phyloP scores from a whole-genome alignment of 2,113 vertebrate genomes.

The Cettia cetti region DNA sequence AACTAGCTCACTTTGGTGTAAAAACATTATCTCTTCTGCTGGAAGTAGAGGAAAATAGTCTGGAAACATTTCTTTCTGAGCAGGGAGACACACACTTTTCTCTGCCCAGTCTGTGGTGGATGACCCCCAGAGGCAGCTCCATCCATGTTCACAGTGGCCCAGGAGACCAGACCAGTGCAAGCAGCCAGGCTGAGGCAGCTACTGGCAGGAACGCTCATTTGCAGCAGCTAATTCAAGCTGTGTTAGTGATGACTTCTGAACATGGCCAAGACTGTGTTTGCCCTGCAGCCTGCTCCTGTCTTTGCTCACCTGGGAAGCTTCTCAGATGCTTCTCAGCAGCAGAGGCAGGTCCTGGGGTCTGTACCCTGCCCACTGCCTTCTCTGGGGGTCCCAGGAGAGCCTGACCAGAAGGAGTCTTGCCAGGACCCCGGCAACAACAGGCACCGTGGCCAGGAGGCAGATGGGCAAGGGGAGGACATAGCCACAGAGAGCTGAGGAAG shows the following conservation, averaged over 20 bases:
- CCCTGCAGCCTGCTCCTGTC: not conserved
- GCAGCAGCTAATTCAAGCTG: not conserved
- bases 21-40: not conserved
- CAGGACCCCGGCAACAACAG: fast-evolving
- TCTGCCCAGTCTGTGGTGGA: not conserved
- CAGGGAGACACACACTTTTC: not conserved
- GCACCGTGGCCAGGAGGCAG: not conserved
- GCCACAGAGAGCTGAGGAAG: not conserved
- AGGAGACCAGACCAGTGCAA: not conserved
- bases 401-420: not conserved
- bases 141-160: fast-evolving
- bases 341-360: not conserved
- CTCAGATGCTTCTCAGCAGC: not conserved
- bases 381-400: not conserved
- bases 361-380: not conserved
- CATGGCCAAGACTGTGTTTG: not conserved
- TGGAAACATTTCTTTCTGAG: not conserved
- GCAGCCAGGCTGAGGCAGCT: not conserved
- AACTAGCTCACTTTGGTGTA: not conserved
- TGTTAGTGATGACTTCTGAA: not conserved
- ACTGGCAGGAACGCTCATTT: not conserved
- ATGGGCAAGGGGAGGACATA: not conserved
- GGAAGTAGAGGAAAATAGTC: not conserved
- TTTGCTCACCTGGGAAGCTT: not conserved
- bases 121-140: not conserved